Base-by-base conservation (phyloP, 2,797 vertebrate genomes). In the Phaenicophaeus curvirostris region DNA sequence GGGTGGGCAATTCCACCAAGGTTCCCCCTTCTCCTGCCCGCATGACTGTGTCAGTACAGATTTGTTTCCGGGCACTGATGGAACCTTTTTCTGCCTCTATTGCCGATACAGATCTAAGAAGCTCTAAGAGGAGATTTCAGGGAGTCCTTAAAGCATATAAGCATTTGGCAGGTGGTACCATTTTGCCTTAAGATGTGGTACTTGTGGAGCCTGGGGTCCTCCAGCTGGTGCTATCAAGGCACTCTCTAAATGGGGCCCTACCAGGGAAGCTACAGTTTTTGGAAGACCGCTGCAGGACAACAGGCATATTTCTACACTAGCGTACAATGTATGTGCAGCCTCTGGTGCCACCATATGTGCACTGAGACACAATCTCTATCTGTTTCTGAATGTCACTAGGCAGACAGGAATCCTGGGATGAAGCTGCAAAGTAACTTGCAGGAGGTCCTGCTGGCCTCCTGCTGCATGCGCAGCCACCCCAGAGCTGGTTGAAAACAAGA, bases 321-420 rank as follows among this genome's bases (percentile, higher is more conserved):
- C 25, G 12, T 8, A 24, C 57, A n/a, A 4, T 1, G 12, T 35
- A 23, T 0, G 0, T 7, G 37, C 59, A 80, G 79, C 33, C 21
- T 50, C 72, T 35, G 6, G 9, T 1, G 3, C 44, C 72, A 31
- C 21, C 1, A 0, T 0, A 0, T 13, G 31, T 23, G n/a, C 55
- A 9, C 55, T 5, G 25, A 58, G 59, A 35, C 33, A 35, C 33
- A 39, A 15, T 4, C 15, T 41, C 46, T 42, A 44, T 15, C 25
- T 44, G 68, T 80, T 44, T 50, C 78, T 55, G 61, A 68, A 42
- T 13, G 42, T 31, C 55, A 61, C 31, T n/a, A 63, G 41, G n/a
- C 35, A 74, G 48, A 67, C 17, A 67, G 73, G 76, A 80, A 27
- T 55, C 68, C 50, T 65, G 44, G 27, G 30, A 16, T 5, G 18